phyloP scores from a whole-genome alignment of 1,140 invertebrate genomes.

The Neoseiulus cucumeris region DNA sequence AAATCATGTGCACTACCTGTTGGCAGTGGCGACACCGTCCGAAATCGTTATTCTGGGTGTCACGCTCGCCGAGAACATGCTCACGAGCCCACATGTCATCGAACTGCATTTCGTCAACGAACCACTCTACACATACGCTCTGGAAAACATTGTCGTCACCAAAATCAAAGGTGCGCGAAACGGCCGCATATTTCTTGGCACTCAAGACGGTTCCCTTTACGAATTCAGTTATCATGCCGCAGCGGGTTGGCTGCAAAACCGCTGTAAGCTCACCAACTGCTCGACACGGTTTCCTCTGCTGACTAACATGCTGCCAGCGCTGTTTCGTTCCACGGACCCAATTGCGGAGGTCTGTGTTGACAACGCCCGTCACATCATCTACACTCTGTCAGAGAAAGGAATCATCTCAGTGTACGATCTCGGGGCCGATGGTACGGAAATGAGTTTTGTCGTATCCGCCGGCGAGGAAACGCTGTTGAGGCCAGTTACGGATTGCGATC shows the following conservation, averaged over 20 bases:
- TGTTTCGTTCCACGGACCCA: constrained; percentile 38
- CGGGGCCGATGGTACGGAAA: constrained; percentile 49
- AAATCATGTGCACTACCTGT: constrained; percentile 69
- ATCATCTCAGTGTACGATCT: constrained; percentile 65
- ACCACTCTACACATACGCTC: constrained; percentile 72
- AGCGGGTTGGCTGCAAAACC: constrained; percentile 76
- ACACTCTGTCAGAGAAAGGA: constrained; percentile 50
- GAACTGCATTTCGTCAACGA: constrained; percentile 84
- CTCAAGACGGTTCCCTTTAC: constrained; percentile 78
- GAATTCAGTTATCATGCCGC: constrained; percentile 74
- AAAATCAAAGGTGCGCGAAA: constrained; percentile 54
- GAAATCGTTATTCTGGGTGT: constrained; percentile 47
- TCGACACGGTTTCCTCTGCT: constrained; percentile 44
- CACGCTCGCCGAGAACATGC: constrained; percentile 27
- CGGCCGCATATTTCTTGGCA: constrained; percentile 85
- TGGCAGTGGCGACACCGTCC: constrained; percentile 71
- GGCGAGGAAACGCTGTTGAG: constrained; percentile 54
- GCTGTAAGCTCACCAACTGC: constrained; percentile 35
- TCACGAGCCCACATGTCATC: constrained; percentile 27
- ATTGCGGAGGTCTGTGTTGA: constrained; percentile 76
- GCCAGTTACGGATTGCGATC: constrained; percentile 53
- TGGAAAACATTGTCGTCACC: constrained; percentile 70
- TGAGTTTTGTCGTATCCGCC: constrained; percentile 48
- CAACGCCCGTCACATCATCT: constrained; percentile 69
- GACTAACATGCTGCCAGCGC: constrained; percentile 37